Evolutionary conservation across 2,888 invertebrate genomes (phyloP).

Genomic region (Acronicta alni): DNA sequence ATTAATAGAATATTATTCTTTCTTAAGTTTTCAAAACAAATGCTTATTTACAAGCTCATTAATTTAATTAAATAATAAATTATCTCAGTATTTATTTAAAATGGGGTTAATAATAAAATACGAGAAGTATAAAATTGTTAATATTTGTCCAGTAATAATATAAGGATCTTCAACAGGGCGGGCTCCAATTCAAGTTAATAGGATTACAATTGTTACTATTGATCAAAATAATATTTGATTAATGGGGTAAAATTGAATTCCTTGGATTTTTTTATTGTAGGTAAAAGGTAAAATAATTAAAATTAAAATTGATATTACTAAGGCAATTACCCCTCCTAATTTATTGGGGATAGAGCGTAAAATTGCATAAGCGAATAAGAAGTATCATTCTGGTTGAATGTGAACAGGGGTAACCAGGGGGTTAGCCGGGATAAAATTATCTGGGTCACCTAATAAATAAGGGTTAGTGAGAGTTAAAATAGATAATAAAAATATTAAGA

Average conservation of each 20-base stretch:
- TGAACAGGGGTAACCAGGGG: slow-evolving; percentile 92
- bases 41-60: slow-evolving; percentile 91
- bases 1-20: slow-evolving; percentile 90
- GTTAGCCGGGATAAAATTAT: slow-evolving; percentile 93
- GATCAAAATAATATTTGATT: slow-evolving; percentile 90
- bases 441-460: slow-evolving; percentile 91
- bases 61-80: slow-evolving; percentile 83
- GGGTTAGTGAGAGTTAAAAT: slow-evolving; percentile 88
- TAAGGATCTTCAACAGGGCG: slow-evolving; percentile 92
- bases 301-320: slow-evolving; percentile 91
- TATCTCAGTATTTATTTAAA: slow-evolving; percentile 88
- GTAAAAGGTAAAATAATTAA: slow-evolving; percentile 90
- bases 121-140: slow-evolving; percentile 89
- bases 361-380: slow-evolving; percentile 95
- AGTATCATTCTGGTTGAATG: slow-evolving; percentile 96
- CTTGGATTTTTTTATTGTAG: slow-evolving; percentile 88
- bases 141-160: slow-evolving; percentile 89
- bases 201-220: slow-evolving; percentile 86
- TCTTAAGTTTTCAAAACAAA: slow-evolving; percentile 93
- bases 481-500: slow-evolving; percentile 87
- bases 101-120: slow-evolving; percentile 89
- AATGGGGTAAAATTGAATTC: slow-evolving; percentile 90
- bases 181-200: slow-evolving; percentile 93
- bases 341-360: slow-evolving; percentile 94
- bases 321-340: slow-evolving; percentile 92